Conservation (phyloP, 1,140 invertebrate genomes). For the Achroia grisella region DNA sequence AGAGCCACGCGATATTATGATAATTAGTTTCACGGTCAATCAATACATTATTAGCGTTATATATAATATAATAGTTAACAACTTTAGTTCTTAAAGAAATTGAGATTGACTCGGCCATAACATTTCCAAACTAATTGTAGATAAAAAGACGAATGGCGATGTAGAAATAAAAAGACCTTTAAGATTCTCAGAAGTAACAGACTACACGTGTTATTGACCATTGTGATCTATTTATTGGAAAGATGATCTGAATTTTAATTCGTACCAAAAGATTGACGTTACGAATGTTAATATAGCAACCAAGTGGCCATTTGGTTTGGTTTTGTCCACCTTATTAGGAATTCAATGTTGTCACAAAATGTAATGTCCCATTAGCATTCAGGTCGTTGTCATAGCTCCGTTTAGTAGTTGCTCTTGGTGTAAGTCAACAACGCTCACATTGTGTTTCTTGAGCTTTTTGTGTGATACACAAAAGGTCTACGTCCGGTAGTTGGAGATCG, state of each 20-base stretch:
- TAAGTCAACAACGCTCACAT: conserved; percentile 55
- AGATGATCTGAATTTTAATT: too few species aligned
- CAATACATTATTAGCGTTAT: conserved; percentile 1
- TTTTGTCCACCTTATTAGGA: conserved; percentile 25
- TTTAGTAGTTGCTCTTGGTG: conserved; percentile 23
- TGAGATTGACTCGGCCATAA: too few species aligned
- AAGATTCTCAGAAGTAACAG: too few species aligned
- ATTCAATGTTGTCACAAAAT: conserved; percentile 26
- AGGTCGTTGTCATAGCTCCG: conserved; percentile 20
- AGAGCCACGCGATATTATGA: conserved; percentile 14
- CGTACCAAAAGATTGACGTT: not conserved
- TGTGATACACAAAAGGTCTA: conserved; percentile 58
- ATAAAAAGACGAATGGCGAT: too few species aligned
- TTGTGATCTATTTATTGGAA: too few species aligned
- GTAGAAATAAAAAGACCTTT: not conserved
- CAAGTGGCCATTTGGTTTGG: conserved; percentile 7
- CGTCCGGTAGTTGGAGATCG: conserved; percentile 53
- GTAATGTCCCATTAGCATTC: conserved; percentile 44
- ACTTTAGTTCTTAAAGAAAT: too few species aligned
- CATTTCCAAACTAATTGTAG: too few species aligned
- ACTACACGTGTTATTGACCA: too few species aligned
- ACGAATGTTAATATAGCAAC: not conserved
- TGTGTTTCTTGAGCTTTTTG: conserved; percentile 45
- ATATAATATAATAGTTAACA: too few species aligned
- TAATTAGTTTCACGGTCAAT: conserved; percentile 9